Conservation (phyloP, 1,140 invertebrate species). For the Vanessa atalanta region DNA sequence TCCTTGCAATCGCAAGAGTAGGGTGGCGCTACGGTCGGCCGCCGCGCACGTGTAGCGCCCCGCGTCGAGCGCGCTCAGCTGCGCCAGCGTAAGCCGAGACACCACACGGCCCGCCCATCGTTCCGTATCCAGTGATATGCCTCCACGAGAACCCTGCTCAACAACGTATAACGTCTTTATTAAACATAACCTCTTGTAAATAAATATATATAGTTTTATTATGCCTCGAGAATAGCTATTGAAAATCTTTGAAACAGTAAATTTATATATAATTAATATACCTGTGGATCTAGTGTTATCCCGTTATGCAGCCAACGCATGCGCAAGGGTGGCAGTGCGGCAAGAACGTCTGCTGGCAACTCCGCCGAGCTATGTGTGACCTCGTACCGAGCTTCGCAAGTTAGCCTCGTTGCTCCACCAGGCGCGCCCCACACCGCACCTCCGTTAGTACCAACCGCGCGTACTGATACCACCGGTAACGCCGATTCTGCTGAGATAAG, state of each 20-base stretch:
- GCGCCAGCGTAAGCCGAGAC: conserved; percentile 67
- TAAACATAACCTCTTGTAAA: too few species aligned
- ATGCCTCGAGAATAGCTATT: too few species aligned
- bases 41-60: conserved; percentile 62
- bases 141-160: conserved; percentile 56
- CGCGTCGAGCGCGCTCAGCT: conserved; percentile 48
- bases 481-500: conserved; percentile 40
- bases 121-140: conserved; percentile 69
- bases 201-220: too few species aligned
- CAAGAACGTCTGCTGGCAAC: conserved; percentile 26
- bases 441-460: conserved; percentile 28
- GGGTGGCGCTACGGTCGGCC: conserved; percentile 37
- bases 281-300: conserved; percentile 57
- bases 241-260: too few species aligned
- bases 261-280: conserved; percentile 13
- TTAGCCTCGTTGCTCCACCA: conserved; percentile 62
- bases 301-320: conserved; percentile 61
- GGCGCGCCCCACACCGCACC: conserved; percentile 39
- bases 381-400: conserved; percentile 64
- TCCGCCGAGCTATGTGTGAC: conserved; percentile 27
- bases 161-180: too few species aligned
- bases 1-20: conserved; percentile 21
- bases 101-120: conserved; percentile 56
- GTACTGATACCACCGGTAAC: conserved; percentile 47
- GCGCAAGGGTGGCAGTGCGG: conserved; percentile 53